Percentiles rank a stretch among this genome's conserved stretches.
phyloP scores from a whole-genome alignment of 2,888 invertebrate genomes.

The Atrina japonica region DNA sequence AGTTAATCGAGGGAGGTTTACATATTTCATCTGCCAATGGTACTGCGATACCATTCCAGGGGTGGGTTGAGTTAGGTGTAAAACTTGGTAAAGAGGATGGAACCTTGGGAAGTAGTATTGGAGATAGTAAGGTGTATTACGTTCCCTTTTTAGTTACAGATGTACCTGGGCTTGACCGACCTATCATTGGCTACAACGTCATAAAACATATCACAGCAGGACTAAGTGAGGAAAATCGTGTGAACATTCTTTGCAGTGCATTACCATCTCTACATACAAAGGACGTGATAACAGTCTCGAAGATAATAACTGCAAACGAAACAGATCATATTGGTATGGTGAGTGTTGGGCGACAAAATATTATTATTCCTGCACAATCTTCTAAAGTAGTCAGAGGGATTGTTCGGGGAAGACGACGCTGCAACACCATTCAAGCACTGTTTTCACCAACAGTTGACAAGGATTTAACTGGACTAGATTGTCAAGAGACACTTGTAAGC shows the following conservation, averaged over 20 bases:
- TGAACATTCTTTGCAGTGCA: background rate
- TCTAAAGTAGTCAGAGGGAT: background rate
- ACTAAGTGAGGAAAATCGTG: background rate
- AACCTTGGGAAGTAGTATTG: too few relatives aligned
- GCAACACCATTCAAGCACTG: too few relatives aligned
- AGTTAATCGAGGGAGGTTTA: slow-evolving; percentile 6
- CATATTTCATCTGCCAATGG: slow-evolving; percentile 15
- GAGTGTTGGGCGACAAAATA: slow-evolving; percentile 2
- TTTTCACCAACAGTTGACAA: too few relatives aligned
- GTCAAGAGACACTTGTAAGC: background rate
- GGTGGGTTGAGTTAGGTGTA: slow-evolving; percentile 18
- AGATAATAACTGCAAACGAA: background rate
- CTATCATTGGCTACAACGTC: slow-evolving; percentile 41
- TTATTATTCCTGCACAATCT: background rate
- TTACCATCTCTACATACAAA: background rate
- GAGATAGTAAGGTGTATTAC: background rate
- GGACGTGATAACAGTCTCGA: background rate
- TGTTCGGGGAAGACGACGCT: background rate
- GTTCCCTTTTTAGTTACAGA: slow-evolving; percentile 36
- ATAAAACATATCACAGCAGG: slow-evolving; percentile 22
- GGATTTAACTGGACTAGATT: background rate
- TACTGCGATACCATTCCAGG: slow-evolving; percentile 10
- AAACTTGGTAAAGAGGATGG: background rate
- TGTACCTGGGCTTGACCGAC: slow-evolving; percentile 9
- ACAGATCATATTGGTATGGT: slow-evolving; percentile 11